A percentile compares a stretch with the other conserved stretches of the same genome.
Evolutionary conservation across 2,113 vertebrate genomes (phyloP).

Genomic region (Corythaixoides concolor): DNA sequence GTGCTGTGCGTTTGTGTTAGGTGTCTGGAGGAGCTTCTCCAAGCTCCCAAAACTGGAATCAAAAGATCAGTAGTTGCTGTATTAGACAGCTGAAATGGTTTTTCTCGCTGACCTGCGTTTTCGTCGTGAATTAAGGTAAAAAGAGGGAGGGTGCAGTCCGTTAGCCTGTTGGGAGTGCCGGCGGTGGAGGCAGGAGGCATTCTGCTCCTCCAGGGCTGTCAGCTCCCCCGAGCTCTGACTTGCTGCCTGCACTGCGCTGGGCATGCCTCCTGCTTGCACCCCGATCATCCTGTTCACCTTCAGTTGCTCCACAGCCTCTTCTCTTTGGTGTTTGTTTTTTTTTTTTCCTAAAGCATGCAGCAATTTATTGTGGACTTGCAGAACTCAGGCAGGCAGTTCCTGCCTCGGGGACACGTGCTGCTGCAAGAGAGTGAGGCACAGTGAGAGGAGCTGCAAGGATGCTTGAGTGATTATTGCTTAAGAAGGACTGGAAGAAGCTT

Average conservation of each 20-base stretch:
- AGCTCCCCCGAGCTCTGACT: neutral
- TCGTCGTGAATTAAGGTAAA: neutral
- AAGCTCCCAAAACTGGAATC: neutral
- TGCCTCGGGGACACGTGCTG: rapidly evolving
- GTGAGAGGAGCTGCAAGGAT: neutral
- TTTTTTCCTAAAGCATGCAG: neutral
- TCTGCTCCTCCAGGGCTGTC: neutral
- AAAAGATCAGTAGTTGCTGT: neutral
- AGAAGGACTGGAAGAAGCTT: neutral
- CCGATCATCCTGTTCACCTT: neutral
- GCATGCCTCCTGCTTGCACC: neutral
- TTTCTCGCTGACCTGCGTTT: neutral
- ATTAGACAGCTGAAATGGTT: neutral
- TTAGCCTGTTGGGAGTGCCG: too few relatives aligned
- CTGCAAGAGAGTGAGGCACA: neutral
- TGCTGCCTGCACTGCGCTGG: neutral
- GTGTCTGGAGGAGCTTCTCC: neutral
- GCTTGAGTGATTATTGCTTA: neutral
- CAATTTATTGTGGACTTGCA: neutral
- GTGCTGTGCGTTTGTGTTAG: neutral
- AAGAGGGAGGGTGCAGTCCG: neutral
- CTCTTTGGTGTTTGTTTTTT: neutral
- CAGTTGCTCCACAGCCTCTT: neutral
- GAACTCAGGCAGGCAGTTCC: neutral
- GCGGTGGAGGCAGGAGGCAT: neutral